Conservation (phyloP, 2,888 invertebrate genomes). For the Amblyjoppa proteus region DNA sequence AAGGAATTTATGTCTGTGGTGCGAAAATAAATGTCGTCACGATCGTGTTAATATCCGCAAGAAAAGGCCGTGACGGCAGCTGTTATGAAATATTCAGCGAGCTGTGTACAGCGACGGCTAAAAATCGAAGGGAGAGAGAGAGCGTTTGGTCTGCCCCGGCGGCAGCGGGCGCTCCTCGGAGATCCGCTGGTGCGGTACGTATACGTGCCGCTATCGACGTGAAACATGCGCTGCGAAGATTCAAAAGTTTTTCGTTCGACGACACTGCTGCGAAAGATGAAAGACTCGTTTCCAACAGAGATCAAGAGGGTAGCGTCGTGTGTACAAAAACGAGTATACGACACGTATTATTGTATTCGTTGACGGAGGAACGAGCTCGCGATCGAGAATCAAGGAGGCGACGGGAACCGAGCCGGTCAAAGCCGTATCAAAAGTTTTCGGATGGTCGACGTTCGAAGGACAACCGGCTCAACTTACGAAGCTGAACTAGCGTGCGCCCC, state of each 20-base stretch:
- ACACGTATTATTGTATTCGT: neutral
- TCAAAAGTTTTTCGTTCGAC: neutral
- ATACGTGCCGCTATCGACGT: neutral
- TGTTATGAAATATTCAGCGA: slow-evolving; percentile 25
- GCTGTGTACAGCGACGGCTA: neutral
- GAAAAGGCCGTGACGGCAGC: neutral
- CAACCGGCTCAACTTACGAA: neutral
- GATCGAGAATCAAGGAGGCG: neutral
- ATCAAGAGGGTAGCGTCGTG: neutral
- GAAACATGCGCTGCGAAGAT: neutral
- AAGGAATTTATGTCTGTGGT: neutral
- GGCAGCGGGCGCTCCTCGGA: slow-evolving; percentile 19
- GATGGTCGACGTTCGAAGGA: neutral
- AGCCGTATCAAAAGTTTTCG: slow-evolving; percentile 5
- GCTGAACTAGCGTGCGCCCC: neutral
- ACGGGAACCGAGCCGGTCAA: slow-evolving; percentile 9
- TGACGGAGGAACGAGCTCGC: neutral
- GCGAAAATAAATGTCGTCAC: neutral
- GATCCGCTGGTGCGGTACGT: slow-evolving; percentile 18
- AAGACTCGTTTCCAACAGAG: slow-evolving; percentile 1
- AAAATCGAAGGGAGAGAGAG: slow-evolving; percentile 32
- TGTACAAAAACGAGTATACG: neutral
- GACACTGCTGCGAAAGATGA: neutral
- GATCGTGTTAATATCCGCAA: neutral
- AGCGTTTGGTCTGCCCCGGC: neutral